phyloP scores from a whole-genome alignment of 2,888 invertebrate species.

The Tiphia femorata region DNA sequence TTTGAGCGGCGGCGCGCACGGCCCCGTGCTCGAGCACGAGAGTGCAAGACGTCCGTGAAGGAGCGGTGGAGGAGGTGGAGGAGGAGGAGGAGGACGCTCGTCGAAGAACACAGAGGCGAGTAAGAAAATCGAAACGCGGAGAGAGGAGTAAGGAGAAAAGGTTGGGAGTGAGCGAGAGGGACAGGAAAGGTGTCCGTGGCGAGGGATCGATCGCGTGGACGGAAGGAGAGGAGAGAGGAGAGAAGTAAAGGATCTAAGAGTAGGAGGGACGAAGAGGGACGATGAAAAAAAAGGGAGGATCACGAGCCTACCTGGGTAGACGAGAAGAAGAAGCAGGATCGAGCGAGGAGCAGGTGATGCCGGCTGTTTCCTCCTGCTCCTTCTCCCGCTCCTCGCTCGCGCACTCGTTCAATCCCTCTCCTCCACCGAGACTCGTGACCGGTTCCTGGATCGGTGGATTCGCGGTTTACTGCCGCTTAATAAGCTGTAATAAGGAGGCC shows the following conservation, averaged over 20 bases:
- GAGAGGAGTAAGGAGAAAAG: too few species aligned
- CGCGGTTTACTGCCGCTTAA: conserved; percentile 58
- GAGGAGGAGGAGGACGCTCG: background rate
- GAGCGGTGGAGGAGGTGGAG: background rate
- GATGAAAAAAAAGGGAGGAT: conserved; percentile 4
- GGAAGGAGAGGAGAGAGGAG: background rate
- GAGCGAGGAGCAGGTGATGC: conserved; percentile 55
- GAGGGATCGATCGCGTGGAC: background rate
- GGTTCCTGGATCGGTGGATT: conserved; percentile 51
- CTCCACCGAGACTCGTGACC: conserved; percentile 54
- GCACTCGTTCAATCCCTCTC: too few species aligned
- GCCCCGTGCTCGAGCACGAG: conserved; percentile 17
- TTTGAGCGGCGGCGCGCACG: conserved; percentile 45
- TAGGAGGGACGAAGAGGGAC: conserved; percentile 25
- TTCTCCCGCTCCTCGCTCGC: too few species aligned
- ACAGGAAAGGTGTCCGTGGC: too few species aligned
- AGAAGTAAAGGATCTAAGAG: background rate
- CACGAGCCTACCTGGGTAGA: background rate
- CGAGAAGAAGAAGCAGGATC: conserved; percentile 9
- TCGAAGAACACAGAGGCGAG: background rate
- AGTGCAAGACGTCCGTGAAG: too few species aligned
- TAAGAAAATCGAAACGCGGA: too few species aligned
- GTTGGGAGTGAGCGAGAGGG: too few species aligned
- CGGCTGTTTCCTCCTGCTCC: conserved; percentile 36
- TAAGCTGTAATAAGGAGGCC: conserved; percentile 57